Percentiles rank a stretch among this genome's conserved stretches.
Conservation (phyloP, 2,113 vertebrate species). For the Anolis carolinensis region DNA sequence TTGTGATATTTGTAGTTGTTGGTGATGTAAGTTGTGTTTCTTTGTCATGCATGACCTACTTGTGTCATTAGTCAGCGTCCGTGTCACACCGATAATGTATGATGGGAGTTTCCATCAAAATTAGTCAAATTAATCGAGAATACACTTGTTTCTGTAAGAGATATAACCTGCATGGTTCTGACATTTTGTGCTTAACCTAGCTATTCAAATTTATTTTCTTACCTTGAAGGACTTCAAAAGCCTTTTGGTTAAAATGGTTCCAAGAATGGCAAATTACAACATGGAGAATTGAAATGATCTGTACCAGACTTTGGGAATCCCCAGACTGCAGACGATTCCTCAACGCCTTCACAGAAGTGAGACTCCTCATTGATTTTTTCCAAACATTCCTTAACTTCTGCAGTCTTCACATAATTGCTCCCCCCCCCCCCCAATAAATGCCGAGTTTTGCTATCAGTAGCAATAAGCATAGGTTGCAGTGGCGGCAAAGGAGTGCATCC, state of each 20-base stretch:
- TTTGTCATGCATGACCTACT: conserved; percentile 50
- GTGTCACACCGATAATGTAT: conserved; percentile 44
- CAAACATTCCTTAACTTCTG: not conserved
- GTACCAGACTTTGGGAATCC: not conserved
- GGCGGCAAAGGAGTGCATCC: too few relatives aligned
- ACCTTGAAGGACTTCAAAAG: not conserved
- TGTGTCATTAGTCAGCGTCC: conserved; percentile 42
- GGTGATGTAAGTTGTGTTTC: conserved; percentile 48
- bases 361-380: not conserved
- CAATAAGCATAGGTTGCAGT: not conserved
- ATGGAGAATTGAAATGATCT: not conserved
- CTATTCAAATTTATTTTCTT: not conserved
- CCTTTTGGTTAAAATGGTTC: not conserved
- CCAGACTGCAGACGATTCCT: not conserved
- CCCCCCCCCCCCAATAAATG: too few relatives aligned
- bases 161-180: too few relatives aligned
- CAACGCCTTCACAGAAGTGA: not conserved
- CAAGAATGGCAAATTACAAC: not conserved
- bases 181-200: not conserved
- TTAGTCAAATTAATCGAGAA: conserved; percentile 30
- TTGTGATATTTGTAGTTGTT: not conserved
- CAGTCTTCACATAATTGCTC: not conserved
- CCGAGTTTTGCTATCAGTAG: not conserved
- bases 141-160: conserved; percentile 3
- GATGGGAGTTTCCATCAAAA: conserved; percentile 42